A percentile compares a stretch with the other conserved stretches of the same genome.
Conservation (phyloP, 2,888 invertebrate genomes). For the Leucophenga maculata region DNA sequence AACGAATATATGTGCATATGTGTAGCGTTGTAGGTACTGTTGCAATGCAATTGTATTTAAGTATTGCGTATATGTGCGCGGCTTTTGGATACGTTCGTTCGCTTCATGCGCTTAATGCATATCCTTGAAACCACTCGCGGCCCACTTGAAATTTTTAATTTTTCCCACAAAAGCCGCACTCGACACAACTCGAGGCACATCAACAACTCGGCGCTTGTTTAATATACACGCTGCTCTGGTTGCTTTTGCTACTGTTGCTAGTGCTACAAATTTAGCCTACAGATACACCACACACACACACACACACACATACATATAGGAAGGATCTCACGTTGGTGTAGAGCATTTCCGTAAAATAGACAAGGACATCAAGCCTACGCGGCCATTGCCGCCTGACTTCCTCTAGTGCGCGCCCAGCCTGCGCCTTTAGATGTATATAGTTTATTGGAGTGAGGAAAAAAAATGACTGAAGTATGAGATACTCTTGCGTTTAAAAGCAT, state of each 20-base stretch:
- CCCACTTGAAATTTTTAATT: conserved; percentile 69
- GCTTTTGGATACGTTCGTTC: conserved; percentile 30
- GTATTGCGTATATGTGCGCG: conserved; percentile 30
- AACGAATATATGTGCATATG: conserved; percentile 24
- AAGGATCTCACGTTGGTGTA: not conserved
- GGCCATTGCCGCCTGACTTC: not conserved
- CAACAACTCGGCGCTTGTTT: conserved; percentile 48
- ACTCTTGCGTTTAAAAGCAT: too few species aligned
- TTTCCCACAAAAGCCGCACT: conserved; percentile 69
- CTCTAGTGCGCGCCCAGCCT: too few species aligned
- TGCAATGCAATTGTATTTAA: conserved; percentile 23
- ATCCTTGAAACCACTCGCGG: conserved; percentile 69
- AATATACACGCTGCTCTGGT: conserved; percentile 11
- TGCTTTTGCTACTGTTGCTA: not conserved
- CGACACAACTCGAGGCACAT: conserved; percentile 65
- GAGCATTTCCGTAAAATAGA: conserved; percentile 10
- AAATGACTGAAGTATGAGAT: too few species aligned
- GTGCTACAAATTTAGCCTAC: conserved; percentile 35
- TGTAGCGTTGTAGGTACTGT: conserved; percentile 51
- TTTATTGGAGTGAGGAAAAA: too few species aligned
- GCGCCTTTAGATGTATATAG: too few species aligned
- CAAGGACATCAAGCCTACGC: conserved; percentile 17
- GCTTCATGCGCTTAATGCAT: conserved; percentile 61
- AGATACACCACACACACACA: conserved; percentile 46
- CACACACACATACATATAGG: conserved; percentile 17